These are phyloP conservation scores for Silurus aristotelis DNA, from an alignment of 2,797 vertebrate species.

Conservation along the genomic window DNA sequence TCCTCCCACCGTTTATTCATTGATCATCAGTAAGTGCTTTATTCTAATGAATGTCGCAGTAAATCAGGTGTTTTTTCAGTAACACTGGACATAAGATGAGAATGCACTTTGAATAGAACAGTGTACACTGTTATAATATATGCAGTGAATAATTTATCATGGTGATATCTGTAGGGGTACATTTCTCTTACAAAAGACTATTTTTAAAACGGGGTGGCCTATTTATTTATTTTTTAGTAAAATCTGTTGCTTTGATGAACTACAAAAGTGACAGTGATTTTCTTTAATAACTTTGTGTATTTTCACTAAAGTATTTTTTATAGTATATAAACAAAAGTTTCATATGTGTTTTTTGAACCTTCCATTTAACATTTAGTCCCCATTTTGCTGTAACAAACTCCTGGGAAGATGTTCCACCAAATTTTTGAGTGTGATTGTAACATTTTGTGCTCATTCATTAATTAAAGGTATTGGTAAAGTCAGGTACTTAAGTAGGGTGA, in stretches of 20 bases:
- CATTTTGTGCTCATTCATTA: no score
- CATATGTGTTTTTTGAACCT: no score
- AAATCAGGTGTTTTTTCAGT: background rate
- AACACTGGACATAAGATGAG: background rate
- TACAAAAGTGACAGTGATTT: background rate
- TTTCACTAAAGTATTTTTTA: background rate
- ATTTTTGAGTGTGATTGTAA: no score
- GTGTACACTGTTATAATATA: background rate
- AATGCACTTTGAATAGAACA: background rate
- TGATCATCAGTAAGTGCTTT: background rate
- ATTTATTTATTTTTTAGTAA: background rate
- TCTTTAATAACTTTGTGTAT: background rate
- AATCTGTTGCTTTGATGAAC: background rate
- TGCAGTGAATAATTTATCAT: background rate
- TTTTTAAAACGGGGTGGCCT: conserved; percentile 3
- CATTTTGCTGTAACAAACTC: no score
- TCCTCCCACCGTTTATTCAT: background rate
- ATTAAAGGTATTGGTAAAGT: no score
- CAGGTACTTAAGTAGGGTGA: no score
- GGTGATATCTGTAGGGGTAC: background rate
- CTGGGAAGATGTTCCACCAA: no score
- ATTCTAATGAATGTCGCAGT: background rate
- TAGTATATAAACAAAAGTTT: no score
- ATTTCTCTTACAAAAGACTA: background rate
- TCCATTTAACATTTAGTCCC: no score